Conservation (phyloP, 53 echinoderm and acorn worm genomes). For the Holothuria leucospilota region DNA sequence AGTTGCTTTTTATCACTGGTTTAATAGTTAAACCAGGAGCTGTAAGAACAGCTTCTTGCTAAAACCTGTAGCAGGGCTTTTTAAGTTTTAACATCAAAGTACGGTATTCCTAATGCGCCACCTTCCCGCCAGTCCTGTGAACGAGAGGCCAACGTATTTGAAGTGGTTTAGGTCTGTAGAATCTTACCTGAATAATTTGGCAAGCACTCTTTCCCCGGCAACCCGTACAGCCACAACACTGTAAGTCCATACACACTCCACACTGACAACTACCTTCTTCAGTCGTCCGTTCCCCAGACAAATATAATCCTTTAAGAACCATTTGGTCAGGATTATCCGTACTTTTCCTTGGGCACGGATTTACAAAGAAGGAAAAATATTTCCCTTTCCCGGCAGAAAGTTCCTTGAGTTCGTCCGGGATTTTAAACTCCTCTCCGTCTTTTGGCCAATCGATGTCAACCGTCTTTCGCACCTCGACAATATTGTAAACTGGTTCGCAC, state of each 20-base stretch:
- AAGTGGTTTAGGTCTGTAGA: too few species aligned
- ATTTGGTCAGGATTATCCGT: slow-evolving; percentile 64
- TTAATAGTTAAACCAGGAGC: too few species aligned
- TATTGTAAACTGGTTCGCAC: slow-evolving; percentile 92
- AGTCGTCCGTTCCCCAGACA: slow-evolving; percentile 85
- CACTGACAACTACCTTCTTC: slow-evolving; percentile 89
- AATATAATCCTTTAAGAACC: slow-evolving; percentile 83
- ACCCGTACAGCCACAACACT: slow-evolving; percentile 89
- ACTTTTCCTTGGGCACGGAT: slow-evolving; percentile 83
- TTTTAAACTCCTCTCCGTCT: slow-evolving; percentile 62
- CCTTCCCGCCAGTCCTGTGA: too few species aligned
- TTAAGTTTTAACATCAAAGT: too few species aligned
- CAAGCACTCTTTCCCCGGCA: slow-evolving; percentile 95
- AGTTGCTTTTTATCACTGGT: too few species aligned
- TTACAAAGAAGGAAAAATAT: slow-evolving; percentile 96
- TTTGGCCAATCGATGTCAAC: slow-evolving; percentile 91
- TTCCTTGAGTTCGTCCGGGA: slow-evolving; percentile 68
- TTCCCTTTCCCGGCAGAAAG: slow-evolving; percentile 86
- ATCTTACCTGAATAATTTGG: slow-evolving; percentile 89
- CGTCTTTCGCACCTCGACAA: slow-evolving; percentile 79
- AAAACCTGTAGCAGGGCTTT: too few species aligned
- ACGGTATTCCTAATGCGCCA: too few species aligned
- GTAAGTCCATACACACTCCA: slow-evolving; percentile 89
- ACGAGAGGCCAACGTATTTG: too few species aligned
- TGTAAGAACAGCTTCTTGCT: too few species aligned